Evolutionary conservation across 2,888 invertebrate species (phyloP), one percentile per base, ranked within the genome.

Genomic region (Dastarcus helophoroides): DNA sequence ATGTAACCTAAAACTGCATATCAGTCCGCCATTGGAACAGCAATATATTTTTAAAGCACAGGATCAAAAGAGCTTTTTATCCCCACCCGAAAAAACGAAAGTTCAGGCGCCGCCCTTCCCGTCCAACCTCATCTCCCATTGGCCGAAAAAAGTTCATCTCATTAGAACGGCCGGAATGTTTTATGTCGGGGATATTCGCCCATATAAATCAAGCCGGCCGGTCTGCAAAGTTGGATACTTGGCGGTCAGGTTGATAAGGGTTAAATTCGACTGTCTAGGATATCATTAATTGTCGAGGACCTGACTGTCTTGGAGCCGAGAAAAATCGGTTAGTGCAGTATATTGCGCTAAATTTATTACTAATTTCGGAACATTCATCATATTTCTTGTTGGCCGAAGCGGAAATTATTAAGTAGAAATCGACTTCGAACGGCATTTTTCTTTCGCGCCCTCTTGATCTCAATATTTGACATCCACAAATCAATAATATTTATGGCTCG

Each of bases 121-220:
- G 41, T 39, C 43, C 41, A 42, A 42, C 44, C 26, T 42, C 42
- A 35, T 33, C 44, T 44, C 36, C 52, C 46, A 60, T 61, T 60
- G 61, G 60, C 43, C 39, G 58, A 56, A 57, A 60, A 61, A 61
- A 61, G 55, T 60, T 56, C 61, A 60, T 60, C 56, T 60, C 60
- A 60, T 61, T 61, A 60, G 57, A 58, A 56, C 56, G 56, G 54
- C 57, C 57, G 55, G 52, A 52, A 54, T 54, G 54, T 59, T 60
- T 60, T 59, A 56, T 51, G 48, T 50, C 50, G 48, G 48, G 48
- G 56, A 56, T 55, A 51, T 53, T 59, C 56, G 50, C 43, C 59
- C 54, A 46, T 54, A 59, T 60, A 58, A 58, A 59, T 59, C 57
- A 56, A 50, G 47, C 44, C 22, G 30, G 30, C 29, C 56, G 50